Percentiles rank a stretch among this genome's conserved stretches.
Evolutionary conservation across 2,888 invertebrate species (phyloP).

Genomic region (Rhabditoides inermis): DNA sequence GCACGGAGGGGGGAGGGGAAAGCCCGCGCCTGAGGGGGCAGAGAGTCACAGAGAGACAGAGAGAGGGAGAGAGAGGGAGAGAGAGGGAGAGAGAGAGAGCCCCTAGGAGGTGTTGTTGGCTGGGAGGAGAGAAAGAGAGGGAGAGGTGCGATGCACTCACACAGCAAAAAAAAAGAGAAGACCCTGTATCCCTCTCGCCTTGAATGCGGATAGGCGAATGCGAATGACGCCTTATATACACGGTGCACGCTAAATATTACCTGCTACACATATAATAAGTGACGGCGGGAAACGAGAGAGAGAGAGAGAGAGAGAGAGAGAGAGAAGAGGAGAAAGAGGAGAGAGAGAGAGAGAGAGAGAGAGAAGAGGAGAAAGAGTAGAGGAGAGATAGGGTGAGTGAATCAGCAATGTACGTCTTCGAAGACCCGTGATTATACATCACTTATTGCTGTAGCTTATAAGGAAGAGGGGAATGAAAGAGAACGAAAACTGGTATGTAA

Average conservation of each 20-base stretch:
- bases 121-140: background rate
- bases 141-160: background rate
- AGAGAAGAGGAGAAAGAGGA: slow-evolving; percentile 8
- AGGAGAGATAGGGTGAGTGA: no score
- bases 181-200: no score
- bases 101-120: background rate
- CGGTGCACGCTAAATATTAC: no score
- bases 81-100: background rate
- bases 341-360: slow-evolving; percentile 3
- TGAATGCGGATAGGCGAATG: no score
- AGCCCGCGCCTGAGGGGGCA: no score
- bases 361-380: slow-evolving; percentile 4
- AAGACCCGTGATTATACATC: no score
- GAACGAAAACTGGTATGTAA: background rate
- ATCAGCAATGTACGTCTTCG: no score
- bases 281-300: background rate
- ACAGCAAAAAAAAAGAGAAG: background rate
- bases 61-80: slow-evolving; percentile 1
- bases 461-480: slow-evolving; percentile 2
- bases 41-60: no score
- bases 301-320: slow-evolving; percentile 8
- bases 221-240: no score
- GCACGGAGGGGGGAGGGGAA: slow-evolving; percentile 2
- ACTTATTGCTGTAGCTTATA: no score
- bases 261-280: no score